These are phyloP conservation scores for Aporophyla nigra DNA, from an alignment of 2,888 invertebrate genomes.

Conservation along the genomic window DNA sequence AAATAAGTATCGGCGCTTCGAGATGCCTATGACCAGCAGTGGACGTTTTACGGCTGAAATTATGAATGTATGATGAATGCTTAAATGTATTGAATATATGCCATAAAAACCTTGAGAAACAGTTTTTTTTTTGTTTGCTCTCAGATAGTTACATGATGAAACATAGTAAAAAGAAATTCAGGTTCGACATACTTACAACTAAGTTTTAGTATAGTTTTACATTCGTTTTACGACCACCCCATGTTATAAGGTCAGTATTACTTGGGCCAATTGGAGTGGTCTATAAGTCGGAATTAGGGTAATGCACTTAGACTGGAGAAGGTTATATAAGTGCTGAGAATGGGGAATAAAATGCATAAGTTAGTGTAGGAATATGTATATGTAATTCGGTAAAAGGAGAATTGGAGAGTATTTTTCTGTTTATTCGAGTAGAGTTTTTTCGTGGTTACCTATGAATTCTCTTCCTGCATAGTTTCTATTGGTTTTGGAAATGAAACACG, in stretches of 20 bases:
- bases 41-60: too few species aligned
- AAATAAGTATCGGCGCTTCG: too few species aligned
- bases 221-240: constrained; percentile 56
- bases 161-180: background rate
- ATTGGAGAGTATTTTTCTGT: background rate
- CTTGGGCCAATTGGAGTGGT: constrained; percentile 45
- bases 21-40: too few species aligned
- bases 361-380: constrained; percentile 27
- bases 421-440: background rate
- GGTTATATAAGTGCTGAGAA: constrained; percentile 13
- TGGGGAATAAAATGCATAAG: constrained; percentile 28
- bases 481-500: background rate
- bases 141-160: too few species aligned
- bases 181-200: background rate
- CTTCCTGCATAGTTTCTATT: background rate
- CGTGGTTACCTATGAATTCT: background rate
- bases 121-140: too few species aligned
- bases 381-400: background rate
- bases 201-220: constrained; percentile 35
- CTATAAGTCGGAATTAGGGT: constrained; percentile 44
- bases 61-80: too few species aligned
- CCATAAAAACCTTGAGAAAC: background rate
- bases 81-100: background rate
- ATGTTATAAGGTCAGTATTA: constrained; percentile 40
- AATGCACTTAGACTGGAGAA: constrained; percentile 27